Evolutionary conservation across 2,888 invertebrate genomes (phyloP), one percentile per base, ranked within the genome.

Genomic region (Drosophila kuntzei): DNA sequence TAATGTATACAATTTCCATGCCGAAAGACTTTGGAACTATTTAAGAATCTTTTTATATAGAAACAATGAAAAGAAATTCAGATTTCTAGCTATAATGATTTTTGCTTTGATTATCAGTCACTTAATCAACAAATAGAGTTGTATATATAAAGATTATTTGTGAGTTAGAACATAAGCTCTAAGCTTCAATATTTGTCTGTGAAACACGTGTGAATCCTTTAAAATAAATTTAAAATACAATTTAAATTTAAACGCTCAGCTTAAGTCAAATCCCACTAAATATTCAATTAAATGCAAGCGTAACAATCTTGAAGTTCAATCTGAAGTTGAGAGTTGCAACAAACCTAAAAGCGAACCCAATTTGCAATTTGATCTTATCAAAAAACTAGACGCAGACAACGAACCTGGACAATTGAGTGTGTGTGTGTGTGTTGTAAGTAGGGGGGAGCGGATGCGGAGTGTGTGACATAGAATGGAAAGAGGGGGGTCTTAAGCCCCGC

Each of bases 351-450:
- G 20, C 46, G 11, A 63, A 65, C 47, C 49, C 80, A 86, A 83
- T 88, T 88, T 82, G 63, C 71, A 77, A 79, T 83, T 88, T 76
- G 83, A 83, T 88, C 51, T 79, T 88, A 88, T 82, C 83, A 59
- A 3, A 2, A 6, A 58, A 36, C 41, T 22, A 41, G 41, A 60
- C 39, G 43, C 47, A 50, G 54, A 11, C 32, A 44, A 12, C 34
- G 32, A 41, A 20, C 29, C 47, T 32, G 47, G 18, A 18, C 47
- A 32, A 7, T 18, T 18, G 12, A 18, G 47, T 29, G 29, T 27
- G 46, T 27, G 46, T 16, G 44, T 44, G 44, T 25, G 27, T 44
- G 44, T 44, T n/a, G n/a, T n/a, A n/a, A n/a, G n/a, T n/a, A n/a
- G n/a, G n/a, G 44, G 41, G 20, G 41, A n/a, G n/a, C 7, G 9